phyloP scores from a whole-genome alignment of 2,888 invertebrate genomes.

The Latheticus oryzae region DNA sequence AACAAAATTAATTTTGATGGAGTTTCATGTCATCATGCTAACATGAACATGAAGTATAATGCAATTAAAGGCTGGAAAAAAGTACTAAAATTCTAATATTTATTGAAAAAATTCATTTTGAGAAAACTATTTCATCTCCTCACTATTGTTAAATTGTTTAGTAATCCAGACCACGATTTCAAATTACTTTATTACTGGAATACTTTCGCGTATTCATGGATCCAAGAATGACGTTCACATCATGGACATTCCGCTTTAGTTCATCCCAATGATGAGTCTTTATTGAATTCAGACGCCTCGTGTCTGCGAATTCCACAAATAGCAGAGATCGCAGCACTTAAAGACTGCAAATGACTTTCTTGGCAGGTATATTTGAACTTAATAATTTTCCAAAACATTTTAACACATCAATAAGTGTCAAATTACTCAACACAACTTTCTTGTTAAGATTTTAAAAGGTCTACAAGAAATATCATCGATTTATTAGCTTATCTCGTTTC shows the following conservation, averaged over 20 bases:
- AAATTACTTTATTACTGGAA: constrained; percentile 54
- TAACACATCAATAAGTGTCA: constrained; percentile 22
- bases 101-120: too few relatives aligned
- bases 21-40: background rate
- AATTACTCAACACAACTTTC: constrained; percentile 30
- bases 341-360: constrained; percentile 56
- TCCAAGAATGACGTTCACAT: constrained; percentile 43
- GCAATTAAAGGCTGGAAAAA: too few relatives aligned
- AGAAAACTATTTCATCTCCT: too few relatives aligned
- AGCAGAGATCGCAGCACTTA: constrained; percentile 50
- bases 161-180: constrained; percentile 41
- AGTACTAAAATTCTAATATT: too few relatives aligned
- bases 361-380: constrained; percentile 48
- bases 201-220: constrained; percentile 56
- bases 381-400: too few relatives aligned
- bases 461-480: constrained; percentile 33
- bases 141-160: constrained; percentile 14
- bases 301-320: constrained; percentile 57
- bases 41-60: too few relatives aligned
- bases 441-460: too few relatives aligned
- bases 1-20: constrained; percentile 20
- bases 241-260: constrained; percentile 48
- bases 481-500: constrained; percentile 48
- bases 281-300: constrained; percentile 59
- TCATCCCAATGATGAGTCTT: constrained; percentile 53